A percentile compares a stretch with the other conserved stretches of the same genome.
Evolutionary conservation across 2,797 vertebrate species (phyloP).

Genomic region (Falco naumanni): DNA sequence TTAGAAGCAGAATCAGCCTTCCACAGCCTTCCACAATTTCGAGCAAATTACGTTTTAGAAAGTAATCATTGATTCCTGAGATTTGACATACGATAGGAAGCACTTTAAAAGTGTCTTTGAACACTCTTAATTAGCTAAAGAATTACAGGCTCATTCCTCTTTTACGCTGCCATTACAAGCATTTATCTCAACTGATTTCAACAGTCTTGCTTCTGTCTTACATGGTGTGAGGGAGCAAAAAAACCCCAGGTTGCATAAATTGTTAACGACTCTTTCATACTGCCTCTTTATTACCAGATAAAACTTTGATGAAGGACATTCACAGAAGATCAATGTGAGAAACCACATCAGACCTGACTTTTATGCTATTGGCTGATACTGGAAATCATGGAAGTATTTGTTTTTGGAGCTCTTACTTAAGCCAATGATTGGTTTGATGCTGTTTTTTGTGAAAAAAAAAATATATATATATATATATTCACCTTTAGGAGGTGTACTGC

Average conservation of each 20-base stretch:
- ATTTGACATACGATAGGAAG: constrained; percentile 1
- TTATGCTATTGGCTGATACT: neutral
- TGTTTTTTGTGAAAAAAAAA: constrained; percentile 30
- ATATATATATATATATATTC: too few species aligned
- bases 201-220: constrained; percentile 9
- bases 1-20: neutral
- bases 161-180: neutral
- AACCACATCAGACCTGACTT: constrained; percentile 24
- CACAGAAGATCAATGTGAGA: constrained; percentile 57
- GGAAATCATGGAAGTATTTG: constrained; percentile 33
- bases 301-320: constrained; percentile 56
- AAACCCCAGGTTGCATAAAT: neutral
- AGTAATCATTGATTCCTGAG: neutral
- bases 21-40: neutral
- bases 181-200: constrained; percentile 28
- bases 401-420: constrained; percentile 7
- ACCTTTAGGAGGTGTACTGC: constrained; percentile 45
- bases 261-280: constrained; percentile 35
- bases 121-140: constrained; percentile 41
- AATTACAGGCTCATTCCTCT: constrained; percentile 2
- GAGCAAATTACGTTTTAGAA: constrained; percentile 20
- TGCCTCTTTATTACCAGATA: constrained; percentile 56
- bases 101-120: neutral
- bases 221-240: neutral
- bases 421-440: neutral